Percentiles rank a stretch among this genome's conserved stretches.
phyloP scores from a whole-genome alignment of 1,140 invertebrate species.

The Drosophila obscura region DNA sequence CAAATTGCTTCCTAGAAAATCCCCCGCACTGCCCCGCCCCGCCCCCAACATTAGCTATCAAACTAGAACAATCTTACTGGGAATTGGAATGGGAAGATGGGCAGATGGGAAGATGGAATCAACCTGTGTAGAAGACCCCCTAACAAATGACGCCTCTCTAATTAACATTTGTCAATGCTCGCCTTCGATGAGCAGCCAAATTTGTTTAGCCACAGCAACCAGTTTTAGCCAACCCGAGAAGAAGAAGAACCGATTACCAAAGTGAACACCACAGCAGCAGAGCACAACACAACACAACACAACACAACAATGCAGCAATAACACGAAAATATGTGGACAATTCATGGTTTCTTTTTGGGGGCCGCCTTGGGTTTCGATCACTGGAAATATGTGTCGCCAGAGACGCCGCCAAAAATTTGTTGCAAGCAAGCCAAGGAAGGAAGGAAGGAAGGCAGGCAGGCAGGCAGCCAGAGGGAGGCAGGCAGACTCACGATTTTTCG shows the following conservation, averaged over 20 bases:
- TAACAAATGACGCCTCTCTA: constrained; percentile 71
- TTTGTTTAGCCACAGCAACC: constrained; percentile 48
- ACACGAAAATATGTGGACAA: constrained; percentile 41
- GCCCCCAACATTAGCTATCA: constrained; percentile 51
- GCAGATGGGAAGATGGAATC: constrained; percentile 25
- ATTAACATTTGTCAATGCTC: constrained; percentile 71
- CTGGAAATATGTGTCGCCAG: constrained; percentile 80
- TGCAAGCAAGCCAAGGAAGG: constrained; percentile 47
- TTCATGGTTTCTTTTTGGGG: constrained; percentile 6
- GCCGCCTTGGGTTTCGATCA: constrained; percentile 40
- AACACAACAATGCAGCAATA: constrained; percentile 53
- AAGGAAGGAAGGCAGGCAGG: constrained; percentile 1
- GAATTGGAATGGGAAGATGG: constrained; percentile 24
- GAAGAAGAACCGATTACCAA: background rate
- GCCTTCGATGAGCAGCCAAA: constrained; percentile 55
- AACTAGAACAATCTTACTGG: constrained; percentile 77
- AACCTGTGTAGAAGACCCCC: constrained; percentile 54
- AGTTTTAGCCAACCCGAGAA: constrained; percentile 29
- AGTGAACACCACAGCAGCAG: background rate
- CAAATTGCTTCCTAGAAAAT: constrained; percentile 64
- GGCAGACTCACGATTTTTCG: constrained; percentile 70
- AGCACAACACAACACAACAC: no score
- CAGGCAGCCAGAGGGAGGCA: constrained; percentile 6
- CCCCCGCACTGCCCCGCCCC: no score
- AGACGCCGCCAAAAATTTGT: constrained; percentile 84